These are phyloP conservation scores for Coelopa frigida DNA, from an alignment of 1,140 invertebrate genomes.

Conservation along the genomic window DNA sequence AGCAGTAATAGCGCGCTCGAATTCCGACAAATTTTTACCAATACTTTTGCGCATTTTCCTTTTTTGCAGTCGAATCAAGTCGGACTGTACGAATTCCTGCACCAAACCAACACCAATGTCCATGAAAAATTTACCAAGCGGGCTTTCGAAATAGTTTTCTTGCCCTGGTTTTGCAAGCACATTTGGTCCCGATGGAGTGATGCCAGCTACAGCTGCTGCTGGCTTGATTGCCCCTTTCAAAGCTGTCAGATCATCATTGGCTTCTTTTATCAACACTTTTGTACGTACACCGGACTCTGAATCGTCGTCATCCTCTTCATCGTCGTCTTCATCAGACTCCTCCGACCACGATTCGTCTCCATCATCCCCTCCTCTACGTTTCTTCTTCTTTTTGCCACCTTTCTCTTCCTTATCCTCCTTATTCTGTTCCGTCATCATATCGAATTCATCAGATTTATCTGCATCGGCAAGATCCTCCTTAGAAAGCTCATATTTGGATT, in stretches of 20 bases:
- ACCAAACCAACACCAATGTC: conserved; percentile 87
- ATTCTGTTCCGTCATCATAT: conserved; percentile 41
- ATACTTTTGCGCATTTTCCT: conserved; percentile 61
- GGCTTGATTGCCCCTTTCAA: conserved; percentile 48
- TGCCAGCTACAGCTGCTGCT: conserved; percentile 37
- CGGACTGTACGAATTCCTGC: conserved; percentile 87
- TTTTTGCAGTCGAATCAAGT: conserved; percentile 80
- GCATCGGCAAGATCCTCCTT: conserved; percentile 46
- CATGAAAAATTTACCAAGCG: conserved; percentile 85
- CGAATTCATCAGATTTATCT: conserved; percentile 41
- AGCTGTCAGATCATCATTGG: conserved; percentile 48
- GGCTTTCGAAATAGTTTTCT: conserved; percentile 69
- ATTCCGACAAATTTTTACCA: conserved; percentile 57
- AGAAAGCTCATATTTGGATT: conserved; percentile 55
- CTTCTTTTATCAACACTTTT: conserved; percentile 51
- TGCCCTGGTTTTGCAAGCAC: conserved; percentile 24
- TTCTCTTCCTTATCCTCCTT: conserved; percentile 39
- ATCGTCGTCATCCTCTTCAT: conserved; percentile 51
- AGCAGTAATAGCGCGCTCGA: conserved; percentile 69
- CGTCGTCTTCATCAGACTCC: conserved; percentile 46
- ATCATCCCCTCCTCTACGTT: conserved; percentile 18
- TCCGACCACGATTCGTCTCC: conserved; percentile 44
- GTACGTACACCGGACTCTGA: conserved; percentile 48
- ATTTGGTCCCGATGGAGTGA: conserved; percentile 20
- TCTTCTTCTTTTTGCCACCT: conserved; percentile 43